Evolutionary conservation across 2,113 vertebrate genomes (phyloP).

Genomic region (Barnardius zonarius): DNA sequence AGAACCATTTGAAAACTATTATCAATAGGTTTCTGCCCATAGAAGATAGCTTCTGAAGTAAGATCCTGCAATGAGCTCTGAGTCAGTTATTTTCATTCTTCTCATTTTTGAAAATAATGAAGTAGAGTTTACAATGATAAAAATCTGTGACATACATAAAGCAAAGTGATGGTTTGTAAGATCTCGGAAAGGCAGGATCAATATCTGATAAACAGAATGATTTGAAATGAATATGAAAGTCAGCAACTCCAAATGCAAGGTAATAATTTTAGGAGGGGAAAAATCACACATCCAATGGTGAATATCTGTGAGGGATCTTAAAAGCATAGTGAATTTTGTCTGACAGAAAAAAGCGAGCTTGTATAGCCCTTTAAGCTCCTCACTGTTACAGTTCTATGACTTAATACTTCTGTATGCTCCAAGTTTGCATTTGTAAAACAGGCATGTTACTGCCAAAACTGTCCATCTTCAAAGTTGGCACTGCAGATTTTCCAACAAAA

Average conservation of each 20-base stretch:
- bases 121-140: neutral
- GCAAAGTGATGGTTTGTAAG: neutral
- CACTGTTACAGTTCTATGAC: rapidly evolving
- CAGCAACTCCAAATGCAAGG: neutral
- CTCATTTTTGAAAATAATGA: neutral
- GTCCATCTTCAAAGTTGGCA: neutral
- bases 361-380: neutral
- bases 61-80: neutral
- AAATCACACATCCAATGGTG: neutral
- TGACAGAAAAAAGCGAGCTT: neutral
- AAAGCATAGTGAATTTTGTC: neutral
- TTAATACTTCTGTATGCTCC: neutral
- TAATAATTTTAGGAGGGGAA: neutral
- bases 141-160: neutral
- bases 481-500: neutral
- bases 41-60: neutral
- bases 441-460: neutral
- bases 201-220: neutral
- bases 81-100: neutral
- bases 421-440: neutral
- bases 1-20: neutral
- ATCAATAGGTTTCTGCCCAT: neutral
- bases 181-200: neutral
- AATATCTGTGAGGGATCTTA: neutral
- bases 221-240: neutral